Base-by-base conservation (phyloP, 2,888 invertebrate genomes). In the Empis stercorea region DNA sequence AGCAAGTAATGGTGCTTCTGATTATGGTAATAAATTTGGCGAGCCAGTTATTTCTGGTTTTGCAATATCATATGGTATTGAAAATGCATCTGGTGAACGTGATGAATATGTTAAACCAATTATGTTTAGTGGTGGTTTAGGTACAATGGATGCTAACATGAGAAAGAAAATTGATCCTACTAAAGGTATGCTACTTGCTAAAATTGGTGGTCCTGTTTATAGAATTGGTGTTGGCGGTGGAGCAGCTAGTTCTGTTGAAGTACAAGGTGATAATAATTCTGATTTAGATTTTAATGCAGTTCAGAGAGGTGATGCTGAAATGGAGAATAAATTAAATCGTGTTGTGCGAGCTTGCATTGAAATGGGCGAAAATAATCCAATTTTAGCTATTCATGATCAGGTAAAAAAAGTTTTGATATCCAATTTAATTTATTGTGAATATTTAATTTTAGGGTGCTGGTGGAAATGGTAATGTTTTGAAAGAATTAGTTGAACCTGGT, bases 1-100 rank as follows among this genome's bases (percentile, higher is more conserved):
- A 68, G 97, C 96, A 1, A 94, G 93, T 65, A 92, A 97, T 65
- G 97, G 97, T 2, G 97, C 96, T 4, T 95, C 95, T 0, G 97
- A 99, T 66, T 99, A 97, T 67, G 97, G 97, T 9, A 99, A 99
- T 69, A 97, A 99, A 72, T 99, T 97, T 71, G 97, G 96, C 0
- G 97, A 99, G 66, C 97, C 97, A 1, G 77, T 97, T 1, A 79
- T 97, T 52, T 71, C 76, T 59, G 97, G 97, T 7, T 97, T 96
- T 66, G 84, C 86, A 0, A 79, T 95, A 46, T 87, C 94, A 0
- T 97, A 89, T 64, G 96, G 96, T 2, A 70, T 87, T 61, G 71
- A 73, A 17, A 78, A 84, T 57, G 72, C 73, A 1, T 70, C 73
- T 27, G 76, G 77, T 14, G 75, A 79, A 52, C 74, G 94, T 48